phyloP scores from a whole-genome alignment of 2,888 invertebrate genomes.

The Chaitophorus viminalis region DNA sequence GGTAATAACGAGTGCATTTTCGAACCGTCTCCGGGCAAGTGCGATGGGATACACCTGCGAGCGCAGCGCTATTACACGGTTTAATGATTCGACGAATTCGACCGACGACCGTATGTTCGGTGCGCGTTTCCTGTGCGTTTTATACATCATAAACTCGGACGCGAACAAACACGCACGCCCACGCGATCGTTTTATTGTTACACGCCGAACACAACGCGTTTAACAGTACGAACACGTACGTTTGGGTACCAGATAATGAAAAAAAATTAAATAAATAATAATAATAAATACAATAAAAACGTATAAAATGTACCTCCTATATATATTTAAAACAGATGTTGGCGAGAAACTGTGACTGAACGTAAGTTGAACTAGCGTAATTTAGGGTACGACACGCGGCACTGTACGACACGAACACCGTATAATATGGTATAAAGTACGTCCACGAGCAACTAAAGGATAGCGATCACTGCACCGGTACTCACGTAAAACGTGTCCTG shows the following conservation, averaged over 20 bases:
- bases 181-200: not conserved
- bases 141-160: slow-evolving; percentile 1
- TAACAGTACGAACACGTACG: not conserved
- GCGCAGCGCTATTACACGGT: slow-evolving; percentile 7
- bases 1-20: not conserved
- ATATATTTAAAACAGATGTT: not conserved
- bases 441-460: not conserved
- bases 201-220: not conserved
- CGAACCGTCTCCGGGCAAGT: not conserved
- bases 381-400: not conserved
- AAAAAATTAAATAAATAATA: not conserved
- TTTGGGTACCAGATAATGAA: not conserved
- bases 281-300: not conserved
- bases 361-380: too few relatives aligned
- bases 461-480: not conserved
- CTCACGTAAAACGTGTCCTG: not conserved
- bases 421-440: not conserved
- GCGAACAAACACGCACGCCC: slow-evolving; percentile 30
- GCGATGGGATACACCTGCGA: slow-evolving; percentile 10
- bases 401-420: not conserved
- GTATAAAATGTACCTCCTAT: not conserved
- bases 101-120: slow-evolving; percentile 33
- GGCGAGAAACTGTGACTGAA: not conserved
- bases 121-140: not conserved
- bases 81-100: not conserved